Conservation (phyloP, 2,113 vertebrate genomes). For the Boulengeromyrus knoepffleri region DNA sequence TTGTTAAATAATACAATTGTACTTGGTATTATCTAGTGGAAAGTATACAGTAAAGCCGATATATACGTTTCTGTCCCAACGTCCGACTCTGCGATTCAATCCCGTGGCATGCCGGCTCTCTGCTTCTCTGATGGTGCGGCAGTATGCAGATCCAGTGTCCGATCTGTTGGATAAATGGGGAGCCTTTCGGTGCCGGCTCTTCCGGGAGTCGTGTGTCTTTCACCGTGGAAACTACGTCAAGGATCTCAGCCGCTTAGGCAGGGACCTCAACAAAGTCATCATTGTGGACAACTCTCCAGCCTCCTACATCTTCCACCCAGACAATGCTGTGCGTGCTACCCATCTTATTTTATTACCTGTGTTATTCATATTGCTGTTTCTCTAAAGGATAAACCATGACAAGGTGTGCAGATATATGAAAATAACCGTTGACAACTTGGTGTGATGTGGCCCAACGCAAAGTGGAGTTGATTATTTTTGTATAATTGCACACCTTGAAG, state of each 20-base stretch:
- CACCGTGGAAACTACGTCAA: conserved; percentile 95
- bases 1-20: neutral
- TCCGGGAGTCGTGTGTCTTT: conserved; percentile 92
- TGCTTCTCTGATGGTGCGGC: neutral
- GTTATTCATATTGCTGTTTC: neutral
- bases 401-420: neutral
- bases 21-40: neutral
- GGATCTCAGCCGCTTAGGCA: conserved; percentile 87
- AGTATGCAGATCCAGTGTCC: conserved; percentile 93
- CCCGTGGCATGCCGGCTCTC: neutral
- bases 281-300: conserved; percentile 95
- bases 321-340: conserved; percentile 75
- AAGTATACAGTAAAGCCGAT: neutral
- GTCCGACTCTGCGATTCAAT: neutral
- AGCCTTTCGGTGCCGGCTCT: conserved; percentile 83
- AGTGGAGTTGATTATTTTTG: neutral
- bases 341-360: neutral
- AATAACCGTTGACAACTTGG: neutral
- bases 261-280: conserved; percentile 84
- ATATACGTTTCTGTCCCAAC: neutral
- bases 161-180: conserved; percentile 93
- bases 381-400: neutral
- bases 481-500: neutral
- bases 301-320: conserved; percentile 92
- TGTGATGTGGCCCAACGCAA: neutral